Percentiles rank a stretch among this genome's conserved stretches.
Evolutionary conservation across 2,888 invertebrate genomes (phyloP).

Genomic region (Chorisops tibialis): DNA sequence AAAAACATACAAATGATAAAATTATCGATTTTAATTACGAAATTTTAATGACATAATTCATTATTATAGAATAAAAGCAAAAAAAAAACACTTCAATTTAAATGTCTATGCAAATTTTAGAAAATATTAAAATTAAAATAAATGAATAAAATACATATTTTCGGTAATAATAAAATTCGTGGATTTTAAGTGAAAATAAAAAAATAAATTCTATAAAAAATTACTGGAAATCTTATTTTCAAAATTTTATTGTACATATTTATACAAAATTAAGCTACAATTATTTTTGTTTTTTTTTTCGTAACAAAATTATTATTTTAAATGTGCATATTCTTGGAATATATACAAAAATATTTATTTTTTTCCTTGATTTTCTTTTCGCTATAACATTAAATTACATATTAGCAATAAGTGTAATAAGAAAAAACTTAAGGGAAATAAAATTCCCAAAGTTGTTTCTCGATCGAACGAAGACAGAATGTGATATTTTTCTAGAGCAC

Average conservation of each 20-base stretch:
- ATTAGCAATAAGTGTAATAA: neutral
- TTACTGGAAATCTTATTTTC: too few species aligned
- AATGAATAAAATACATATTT: conserved; percentile 34
- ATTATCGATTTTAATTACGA: conserved; percentile 17
- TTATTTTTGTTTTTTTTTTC: neutral
- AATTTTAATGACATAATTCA: conserved; percentile 13
- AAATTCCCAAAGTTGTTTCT: conserved; percentile 41
- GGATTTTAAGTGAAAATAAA: conserved; percentile 4
- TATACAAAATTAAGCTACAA: neutral
- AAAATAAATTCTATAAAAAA: conserved; percentile 37
- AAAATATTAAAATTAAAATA: conserved; percentile 34
- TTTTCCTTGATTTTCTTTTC: too few species aligned
- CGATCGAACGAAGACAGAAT: conserved; percentile 54
- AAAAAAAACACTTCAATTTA: conserved; percentile 32
- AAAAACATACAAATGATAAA: conserved; percentile 19
- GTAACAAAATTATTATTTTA: neutral
- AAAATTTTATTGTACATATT: neutral
- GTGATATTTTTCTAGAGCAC: conserved; percentile 52
- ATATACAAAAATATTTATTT: neutral
- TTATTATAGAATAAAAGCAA: neutral
- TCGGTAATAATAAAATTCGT: conserved; percentile 2
- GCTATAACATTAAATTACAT: too few species aligned
- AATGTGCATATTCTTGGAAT: neutral
- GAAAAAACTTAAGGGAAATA: neutral
- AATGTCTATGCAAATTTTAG: conserved; percentile 38